Conservation (phyloP, 2,797 vertebrate species). For the Smutsia gigantea region DNA sequence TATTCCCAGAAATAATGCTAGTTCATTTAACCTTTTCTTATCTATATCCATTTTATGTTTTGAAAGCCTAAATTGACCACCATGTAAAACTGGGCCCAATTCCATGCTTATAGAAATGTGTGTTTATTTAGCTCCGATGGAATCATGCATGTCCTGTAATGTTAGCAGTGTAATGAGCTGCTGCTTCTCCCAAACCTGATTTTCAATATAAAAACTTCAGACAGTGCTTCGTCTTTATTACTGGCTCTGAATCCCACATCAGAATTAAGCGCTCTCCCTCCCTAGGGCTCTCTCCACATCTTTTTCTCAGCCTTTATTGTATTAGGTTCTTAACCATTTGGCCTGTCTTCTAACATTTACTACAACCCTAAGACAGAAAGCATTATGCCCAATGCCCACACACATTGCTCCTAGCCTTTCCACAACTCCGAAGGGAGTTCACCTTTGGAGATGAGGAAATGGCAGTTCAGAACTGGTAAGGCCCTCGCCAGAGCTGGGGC, state of each 20-base stretch:
- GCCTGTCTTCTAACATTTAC: slow-evolving; percentile 31
- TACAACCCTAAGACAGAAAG: neutral
- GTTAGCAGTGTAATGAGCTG: neutral
- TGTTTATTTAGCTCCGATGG: neutral
- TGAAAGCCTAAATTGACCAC: neutral
- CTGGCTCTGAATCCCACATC: neutral
- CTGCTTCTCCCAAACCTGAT: neutral
- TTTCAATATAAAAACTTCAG: neutral
- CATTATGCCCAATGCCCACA: neutral
- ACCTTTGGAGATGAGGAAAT: neutral
- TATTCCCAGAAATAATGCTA: neutral
- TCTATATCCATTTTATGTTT: neutral
- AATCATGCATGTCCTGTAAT: neutral
- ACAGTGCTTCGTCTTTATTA: neutral
- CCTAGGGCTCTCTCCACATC: no score
- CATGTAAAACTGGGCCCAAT: neutral
- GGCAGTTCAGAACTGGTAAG: neutral
- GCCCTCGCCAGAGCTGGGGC: neutral
- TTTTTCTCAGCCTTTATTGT: neutral
- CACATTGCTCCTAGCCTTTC: neutral
- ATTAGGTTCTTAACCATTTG: neutral
- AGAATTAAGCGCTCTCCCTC: neutral
- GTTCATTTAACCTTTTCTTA: slow-evolving; percentile 1
- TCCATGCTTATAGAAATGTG: neutral
- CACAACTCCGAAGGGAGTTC: neutral